A percentile compares a stretch with the other conserved stretches of the same genome.
phyloP scores from a whole-genome alignment of 2,113 vertebrate genomes.

The Coturnix japonica region DNA sequence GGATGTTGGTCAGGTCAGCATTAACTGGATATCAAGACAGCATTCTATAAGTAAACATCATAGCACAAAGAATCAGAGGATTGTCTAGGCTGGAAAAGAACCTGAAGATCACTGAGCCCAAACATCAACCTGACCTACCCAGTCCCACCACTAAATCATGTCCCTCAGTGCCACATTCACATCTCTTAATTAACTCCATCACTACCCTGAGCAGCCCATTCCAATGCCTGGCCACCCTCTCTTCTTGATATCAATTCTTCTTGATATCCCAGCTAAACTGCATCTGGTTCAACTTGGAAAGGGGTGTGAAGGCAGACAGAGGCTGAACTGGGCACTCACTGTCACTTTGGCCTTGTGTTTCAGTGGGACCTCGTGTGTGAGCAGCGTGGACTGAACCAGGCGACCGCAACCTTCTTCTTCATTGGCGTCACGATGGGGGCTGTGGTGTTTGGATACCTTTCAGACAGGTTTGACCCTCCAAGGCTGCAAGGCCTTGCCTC shows the following conservation, averaged over 20 bases:
- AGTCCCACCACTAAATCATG: background rate
- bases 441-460: constrained; percentile 83
- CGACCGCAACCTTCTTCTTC: constrained; percentile 86
- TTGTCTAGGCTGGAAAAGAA: background rate
- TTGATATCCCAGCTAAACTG: background rate
- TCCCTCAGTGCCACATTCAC: background rate
- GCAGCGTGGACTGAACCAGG: constrained; percentile 84
- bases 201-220: background rate
- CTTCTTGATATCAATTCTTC: background rate
- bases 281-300: background rate
- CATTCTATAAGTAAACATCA: background rate
- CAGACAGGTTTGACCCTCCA: constrained; percentile 81
- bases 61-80: background rate
- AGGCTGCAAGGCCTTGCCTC: background rate
- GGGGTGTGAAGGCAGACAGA: background rate
- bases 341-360: constrained; percentile 9
- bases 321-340: background rate
- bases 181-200: background rate
- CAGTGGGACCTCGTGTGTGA: constrained; percentile 93
- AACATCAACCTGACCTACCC: background rate
- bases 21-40: fast-evolving
- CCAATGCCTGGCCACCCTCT: background rate
- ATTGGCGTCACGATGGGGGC: constrained; percentile 86
- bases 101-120: background rate
- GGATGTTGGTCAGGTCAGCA: background rate